phyloP scores from a whole-genome alignment of 2,797 vertebrate species.

The Menidia menidia region DNA sequence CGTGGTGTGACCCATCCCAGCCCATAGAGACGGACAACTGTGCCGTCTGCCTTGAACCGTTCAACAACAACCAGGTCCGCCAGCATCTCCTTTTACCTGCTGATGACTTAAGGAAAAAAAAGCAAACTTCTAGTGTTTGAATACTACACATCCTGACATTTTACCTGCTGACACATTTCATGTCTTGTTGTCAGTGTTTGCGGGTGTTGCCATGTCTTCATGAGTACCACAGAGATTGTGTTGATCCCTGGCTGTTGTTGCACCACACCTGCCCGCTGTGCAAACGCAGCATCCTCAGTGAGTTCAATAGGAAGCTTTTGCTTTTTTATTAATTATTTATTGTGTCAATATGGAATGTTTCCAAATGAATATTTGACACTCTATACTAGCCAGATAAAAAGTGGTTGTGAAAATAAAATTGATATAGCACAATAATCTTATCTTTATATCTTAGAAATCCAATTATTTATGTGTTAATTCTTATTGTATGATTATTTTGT shows the following conservation, averaged over 20 bases:
- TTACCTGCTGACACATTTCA: background rate
- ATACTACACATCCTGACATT: background rate
- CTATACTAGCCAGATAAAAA: too few relatives aligned
- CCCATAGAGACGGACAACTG: slow-evolving; percentile 86
- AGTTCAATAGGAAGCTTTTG: slow-evolving; percentile 50
- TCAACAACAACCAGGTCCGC: slow-evolving; percentile 90
- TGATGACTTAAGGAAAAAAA: background rate
- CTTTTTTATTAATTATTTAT: too few relatives aligned
- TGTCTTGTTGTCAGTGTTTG: slow-evolving; percentile 84
- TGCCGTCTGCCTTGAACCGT: slow-evolving; percentile 92
- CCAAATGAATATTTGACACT: too few relatives aligned
- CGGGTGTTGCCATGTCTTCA: slow-evolving; percentile 93
- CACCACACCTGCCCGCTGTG: slow-evolving; percentile 96
- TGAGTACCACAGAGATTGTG: slow-evolving; percentile 93
- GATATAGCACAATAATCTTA: too few relatives aligned
- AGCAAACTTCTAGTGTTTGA: background rate
- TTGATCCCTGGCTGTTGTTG: slow-evolving; percentile 93
- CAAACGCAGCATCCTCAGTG: slow-evolving; percentile 92
- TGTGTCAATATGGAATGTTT: too few relatives aligned
- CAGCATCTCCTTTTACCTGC: background rate
- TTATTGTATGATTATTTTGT: too few relatives aligned
- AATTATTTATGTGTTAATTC: too few relatives aligned
- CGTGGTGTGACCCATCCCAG: slow-evolving; percentile 63
- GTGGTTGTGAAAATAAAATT: too few relatives aligned
- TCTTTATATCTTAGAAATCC: too few relatives aligned